Evolutionary conservation across 2,888 invertebrate species (phyloP), one percentile per base, ranked within the genome.

Genomic region (Euclidia mi): DNA sequence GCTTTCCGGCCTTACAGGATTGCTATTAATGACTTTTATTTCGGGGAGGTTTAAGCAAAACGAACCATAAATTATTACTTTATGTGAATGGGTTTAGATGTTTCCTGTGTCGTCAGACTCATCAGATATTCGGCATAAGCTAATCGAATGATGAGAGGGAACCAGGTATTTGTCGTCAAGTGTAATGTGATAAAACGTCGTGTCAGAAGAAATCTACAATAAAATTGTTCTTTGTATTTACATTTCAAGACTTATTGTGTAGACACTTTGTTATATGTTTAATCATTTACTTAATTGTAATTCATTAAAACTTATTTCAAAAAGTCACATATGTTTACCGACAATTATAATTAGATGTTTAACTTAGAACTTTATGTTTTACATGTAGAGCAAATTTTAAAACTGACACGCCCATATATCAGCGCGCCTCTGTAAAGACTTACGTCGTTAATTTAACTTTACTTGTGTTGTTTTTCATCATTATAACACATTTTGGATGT

Each of bases 331-430:
- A 46, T 56, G 53, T 64, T 51, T 48, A 42, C 37, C 47, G 35
- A 51, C 12, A 72, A 63, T 68, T 63, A 68, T 47, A 69, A 73
- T 70, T 69, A 69, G 20, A 55, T 56, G 44, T 56, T 64, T 42
- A 50, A 72, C 72, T 71, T 47, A 32, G 35, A 63, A 69, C 69
- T 72, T 64, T 47, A 37, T 56, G 46, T 41, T 63, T 47, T 52
- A 63, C 44, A 58, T 52, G 34, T 47, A 37, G 37, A 31, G 50
- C 42, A 73, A 69, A 59, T 72, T 69, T 49, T 51, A 44, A 38
- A 57, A 53, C 35, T 52, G 49, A 35, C 53, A 46, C 43, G 41
- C 40, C 44, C 45, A 50, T 49, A 51, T 62, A 58, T 68, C 51
- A 56, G 32, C 51, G 42, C 20, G 40, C 32, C 50, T 46, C 47